Conservation (phyloP, 2,113 vertebrate genomes). For the Lucifuga dentata region DNA sequence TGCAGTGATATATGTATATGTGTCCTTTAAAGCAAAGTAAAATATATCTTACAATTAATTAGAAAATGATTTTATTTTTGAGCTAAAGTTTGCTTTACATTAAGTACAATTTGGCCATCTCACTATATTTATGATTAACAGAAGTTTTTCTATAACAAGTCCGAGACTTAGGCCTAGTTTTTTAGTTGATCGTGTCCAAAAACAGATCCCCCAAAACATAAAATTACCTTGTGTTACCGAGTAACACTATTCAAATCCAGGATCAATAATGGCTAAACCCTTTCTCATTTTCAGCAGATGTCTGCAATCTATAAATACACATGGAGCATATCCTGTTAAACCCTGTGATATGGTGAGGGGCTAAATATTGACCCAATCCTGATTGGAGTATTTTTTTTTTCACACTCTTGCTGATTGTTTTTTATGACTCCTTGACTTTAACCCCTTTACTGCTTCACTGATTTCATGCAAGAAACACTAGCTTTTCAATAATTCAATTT, state of each 20-base stretch:
- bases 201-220: slow-evolving; percentile 58
- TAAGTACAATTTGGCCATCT: slow-evolving; percentile 41
- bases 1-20: slow-evolving; percentile 1
- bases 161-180: slow-evolving; percentile 67
- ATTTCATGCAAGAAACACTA: slow-evolving; percentile 78
- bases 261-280: slow-evolving; percentile 65
- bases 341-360: slow-evolving; percentile 66
- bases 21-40: not conserved
- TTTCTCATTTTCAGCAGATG: slow-evolving; percentile 70
- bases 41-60: not conserved
- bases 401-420: slow-evolving; percentile 78
- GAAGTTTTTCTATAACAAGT: slow-evolving; percentile 22
- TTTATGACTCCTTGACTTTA: slow-evolving; percentile 80
- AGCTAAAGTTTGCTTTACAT: slow-evolving; percentile 40
- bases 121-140: slow-evolving; percentile 48
- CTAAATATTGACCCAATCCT: slow-evolving; percentile 77
- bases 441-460: slow-evolving; percentile 81
- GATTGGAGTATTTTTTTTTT: slow-evolving; percentile 78
- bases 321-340: slow-evolving; percentile 83
- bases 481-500: slow-evolving; percentile 84
- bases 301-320: slow-evolving; percentile 80
- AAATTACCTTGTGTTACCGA: slow-evolving; percentile 62
- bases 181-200: slow-evolving; percentile 62
- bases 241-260: slow-evolving; percentile 65
- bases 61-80: slow-evolving; percentile 12